Evolutionary conservation across 2,797 vertebrate species (phyloP).

Genomic region (Neosalanx taihuensis): DNA sequence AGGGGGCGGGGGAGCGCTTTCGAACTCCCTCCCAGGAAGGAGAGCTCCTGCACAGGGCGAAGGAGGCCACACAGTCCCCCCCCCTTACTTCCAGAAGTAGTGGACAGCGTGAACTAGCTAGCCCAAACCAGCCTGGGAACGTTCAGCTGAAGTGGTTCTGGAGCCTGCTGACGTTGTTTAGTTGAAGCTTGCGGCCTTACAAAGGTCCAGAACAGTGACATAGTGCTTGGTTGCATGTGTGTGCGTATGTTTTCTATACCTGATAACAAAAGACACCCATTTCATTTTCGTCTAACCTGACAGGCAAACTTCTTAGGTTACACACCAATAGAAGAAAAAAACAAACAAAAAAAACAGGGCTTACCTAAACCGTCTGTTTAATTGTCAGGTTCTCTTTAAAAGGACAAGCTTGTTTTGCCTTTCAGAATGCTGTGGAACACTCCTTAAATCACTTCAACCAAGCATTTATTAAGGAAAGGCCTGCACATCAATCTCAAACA

Average conservation of each 20-base stretch:
- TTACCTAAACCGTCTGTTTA: constrained; percentile 4
- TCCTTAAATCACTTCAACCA: constrained; percentile 43
- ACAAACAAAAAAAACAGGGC: background rate
- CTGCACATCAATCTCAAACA: constrained; percentile 38
- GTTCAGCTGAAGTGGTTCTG: background rate
- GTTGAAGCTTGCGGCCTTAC: background rate
- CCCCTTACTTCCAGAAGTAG: background rate
- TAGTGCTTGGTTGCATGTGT: background rate
- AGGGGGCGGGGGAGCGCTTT: constrained; percentile 40
- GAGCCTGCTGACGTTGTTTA: background rate
- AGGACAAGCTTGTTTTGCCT: constrained; percentile 9
- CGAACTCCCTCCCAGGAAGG: constrained; percentile 39
- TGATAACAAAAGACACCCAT: constrained; percentile 4
- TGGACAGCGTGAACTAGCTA: background rate
- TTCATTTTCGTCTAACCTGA: constrained; percentile 10
- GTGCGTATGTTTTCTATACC: background rate
- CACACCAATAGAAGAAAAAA: constrained; percentile 2
- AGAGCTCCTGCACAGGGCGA: constrained; percentile 34
- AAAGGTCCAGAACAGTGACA: background rate
- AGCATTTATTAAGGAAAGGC: constrained; percentile 31
- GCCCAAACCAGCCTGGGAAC: background rate
- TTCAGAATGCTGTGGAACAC: constrained; percentile 12
- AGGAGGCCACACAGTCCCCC: background rate
- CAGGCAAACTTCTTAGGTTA: constrained; percentile 7
- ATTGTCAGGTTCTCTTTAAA: constrained; percentile 12